A percentile compares a stretch with the other conserved stretches of the same genome.
Conservation (phyloP, 2,113 vertebrate species). For the Puma concolor region DNA sequence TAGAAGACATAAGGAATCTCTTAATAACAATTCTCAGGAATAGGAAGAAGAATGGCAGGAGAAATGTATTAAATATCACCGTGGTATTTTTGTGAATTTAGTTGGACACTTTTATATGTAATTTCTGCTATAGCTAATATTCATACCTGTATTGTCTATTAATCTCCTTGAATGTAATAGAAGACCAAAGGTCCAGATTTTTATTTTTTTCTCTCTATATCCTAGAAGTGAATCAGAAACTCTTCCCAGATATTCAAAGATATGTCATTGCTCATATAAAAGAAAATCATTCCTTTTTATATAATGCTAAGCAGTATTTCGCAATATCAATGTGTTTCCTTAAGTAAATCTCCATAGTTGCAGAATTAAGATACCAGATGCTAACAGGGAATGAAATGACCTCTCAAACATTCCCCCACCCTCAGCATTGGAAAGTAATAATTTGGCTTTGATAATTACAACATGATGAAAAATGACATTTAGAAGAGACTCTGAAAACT, state of each 20-base stretch:
- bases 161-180: background rate
- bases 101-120: background rate
- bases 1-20: background rate
- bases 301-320: background rate
- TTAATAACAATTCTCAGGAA: background rate
- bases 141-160: background rate
- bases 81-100: background rate
- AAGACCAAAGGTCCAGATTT: background rate
- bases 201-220: background rate
- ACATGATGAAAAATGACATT: background rate
- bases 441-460: background rate
- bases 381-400: constrained; percentile 22
- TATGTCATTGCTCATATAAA: background rate
- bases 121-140: background rate
- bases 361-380: background rate
- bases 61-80: background rate
- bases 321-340: background rate
- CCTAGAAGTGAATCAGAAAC: background rate
- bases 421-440: background rate
- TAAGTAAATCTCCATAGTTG: background rate
- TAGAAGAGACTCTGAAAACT: background rate
- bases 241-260: background rate
- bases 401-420: background rate
- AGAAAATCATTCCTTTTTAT: background rate
- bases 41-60: background rate